Base-by-base conservation (phyloP, 2,888 invertebrate species). In the Drosophila nr. perissopoda region DNA sequence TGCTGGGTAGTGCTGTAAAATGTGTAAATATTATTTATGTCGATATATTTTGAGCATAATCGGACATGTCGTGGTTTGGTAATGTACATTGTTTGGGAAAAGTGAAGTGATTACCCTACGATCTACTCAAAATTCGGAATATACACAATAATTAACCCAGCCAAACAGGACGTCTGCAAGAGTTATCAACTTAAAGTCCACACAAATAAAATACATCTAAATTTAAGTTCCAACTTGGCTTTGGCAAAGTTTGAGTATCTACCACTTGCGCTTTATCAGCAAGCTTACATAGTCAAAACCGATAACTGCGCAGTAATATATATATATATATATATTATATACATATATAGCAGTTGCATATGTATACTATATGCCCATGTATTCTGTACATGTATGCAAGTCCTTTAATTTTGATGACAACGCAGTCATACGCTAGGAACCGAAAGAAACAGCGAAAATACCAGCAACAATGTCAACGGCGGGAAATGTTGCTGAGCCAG, bases 401-500 rank as follows among this genome's bases (percentile, higher is more conserved):
- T 79, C 72, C 54, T 48, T 68, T 40, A 54, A 62, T 52, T 69
- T 48, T 56, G 57, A 61, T 71, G 60, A 63, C 57, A 70, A 51
- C 31, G 46, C 42, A 52, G 51, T 10, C 77, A 16, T 34, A 56
- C 51, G 27, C 21, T 11, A 42, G 57, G 33, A 53, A 42, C 34
- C 29, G 52, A 36, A 53, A 70, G 34, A 60, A 66, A 48, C 60
- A 36, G 13, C 36, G 31, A 56, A 36, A 21, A 48, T 29, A 13
- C 16, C 42, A 68, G 8, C 31, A 58, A 64, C 48, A 61, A 87
- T 87, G 78, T 66, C 80, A 53, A 42, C 75, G 56, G 56, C 72
- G 49, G 77, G 68, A 65, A 84, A 75, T 48, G 54, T 62, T 58
- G 81, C 82, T 66, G 87, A 86, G 29, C 65, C 69, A 67, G 46